Base-by-base conservation (phyloP, 1,140 invertebrate genomes). In the Drosophila bifasciata region DNA sequence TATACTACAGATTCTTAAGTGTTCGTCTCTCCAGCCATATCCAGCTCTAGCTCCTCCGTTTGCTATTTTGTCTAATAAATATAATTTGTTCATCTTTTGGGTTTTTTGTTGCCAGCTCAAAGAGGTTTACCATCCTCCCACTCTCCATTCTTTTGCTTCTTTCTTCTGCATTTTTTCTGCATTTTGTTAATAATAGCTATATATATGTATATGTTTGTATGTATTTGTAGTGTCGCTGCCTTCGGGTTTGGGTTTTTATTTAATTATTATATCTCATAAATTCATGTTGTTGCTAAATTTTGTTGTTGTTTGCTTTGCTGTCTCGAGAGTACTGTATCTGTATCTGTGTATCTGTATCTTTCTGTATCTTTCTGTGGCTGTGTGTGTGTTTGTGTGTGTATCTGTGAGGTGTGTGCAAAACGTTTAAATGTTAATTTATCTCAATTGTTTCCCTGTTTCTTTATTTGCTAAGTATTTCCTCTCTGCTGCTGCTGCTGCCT, bases 261-360 rank as follows among this genome's bases (percentile, higher is more conserved):
- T 68, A 32, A 68, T 68, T 90, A 81, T 85, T 89, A 86, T 86
- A 86, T 85, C 77, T 86, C 80, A 90, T 90, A 90, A 89, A 89
- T 89, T 89, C 85, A 51, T 89, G 85, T 80, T 85, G 86, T 83
- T 90, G 86, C 86, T 90, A 86, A 85, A 86, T 90, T 90, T 90
- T 86, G 70, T 90, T 86, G 70, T 90, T 90, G 59, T 89, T 81
- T 44, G 79, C 77, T 84, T 83, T 79, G 57, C 52, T 67, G 77
- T 76, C 28, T n/a, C n/a, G n/a, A n/a, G 13, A 57, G 68, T 71
- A 53, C 63, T 43, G 50, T 72, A 28, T 53, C 19, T 74, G n/a
- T 50, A 25, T 64, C 11, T 57, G 5, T 50, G 32, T 46, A 8
- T 43, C 13, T 62, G 49, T 58, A 17, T 43, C 15, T 55, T 44